These are phyloP conservation scores for Itoplectis maculator DNA, from an alignment of 2,888 invertebrate species.

Conservation along the genomic window DNA sequence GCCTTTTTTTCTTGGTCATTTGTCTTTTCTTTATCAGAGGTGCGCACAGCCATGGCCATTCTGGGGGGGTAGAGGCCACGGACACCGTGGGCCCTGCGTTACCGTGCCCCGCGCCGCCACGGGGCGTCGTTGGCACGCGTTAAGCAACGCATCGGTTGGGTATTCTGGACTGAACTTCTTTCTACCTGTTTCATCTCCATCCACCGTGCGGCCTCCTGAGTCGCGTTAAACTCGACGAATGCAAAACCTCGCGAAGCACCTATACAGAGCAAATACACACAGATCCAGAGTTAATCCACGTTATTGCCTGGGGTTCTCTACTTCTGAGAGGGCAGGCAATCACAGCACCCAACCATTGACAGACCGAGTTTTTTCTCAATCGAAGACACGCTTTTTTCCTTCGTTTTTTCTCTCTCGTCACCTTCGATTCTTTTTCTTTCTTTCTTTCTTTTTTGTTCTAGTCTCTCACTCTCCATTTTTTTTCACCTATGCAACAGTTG, in stretches of 20 bases:
- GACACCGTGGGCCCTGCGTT: constrained; percentile 80
- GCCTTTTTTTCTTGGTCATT: constrained; percentile 76
- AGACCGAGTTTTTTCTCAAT: constrained; percentile 76
- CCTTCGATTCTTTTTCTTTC: constrained; percentile 14
- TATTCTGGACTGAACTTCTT: constrained; percentile 81
- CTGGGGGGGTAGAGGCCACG: constrained; percentile 75
- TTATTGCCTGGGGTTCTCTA: constrained; percentile 83
- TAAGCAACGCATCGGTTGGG: constrained; percentile 82
- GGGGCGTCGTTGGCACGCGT: constrained; percentile 83
- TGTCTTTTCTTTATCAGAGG: constrained; percentile 71
- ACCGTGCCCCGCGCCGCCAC: constrained; percentile 83
- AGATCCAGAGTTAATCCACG: constrained; percentile 85
- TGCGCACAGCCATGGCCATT: constrained; percentile 83
- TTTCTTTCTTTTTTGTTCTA: neutral
- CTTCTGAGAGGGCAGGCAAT: constrained; percentile 84
- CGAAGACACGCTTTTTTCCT: constrained; percentile 70
- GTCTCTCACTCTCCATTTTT: neutral
- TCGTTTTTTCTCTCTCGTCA: constrained; percentile 12
- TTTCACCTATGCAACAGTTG: constrained; percentile 11
- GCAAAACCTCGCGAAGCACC: constrained; percentile 93
- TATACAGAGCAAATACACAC: constrained; percentile 91
- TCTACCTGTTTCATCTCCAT: constrained; percentile 96
- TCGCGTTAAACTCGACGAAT: constrained; percentile 96
- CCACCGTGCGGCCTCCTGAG: constrained; percentile 95
- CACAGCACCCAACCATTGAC: constrained; percentile 84